Evolutionary conservation across 35 echinoderm and acorn worm species (phyloP).

Genomic region (Holothuria glaberrima): DNA sequence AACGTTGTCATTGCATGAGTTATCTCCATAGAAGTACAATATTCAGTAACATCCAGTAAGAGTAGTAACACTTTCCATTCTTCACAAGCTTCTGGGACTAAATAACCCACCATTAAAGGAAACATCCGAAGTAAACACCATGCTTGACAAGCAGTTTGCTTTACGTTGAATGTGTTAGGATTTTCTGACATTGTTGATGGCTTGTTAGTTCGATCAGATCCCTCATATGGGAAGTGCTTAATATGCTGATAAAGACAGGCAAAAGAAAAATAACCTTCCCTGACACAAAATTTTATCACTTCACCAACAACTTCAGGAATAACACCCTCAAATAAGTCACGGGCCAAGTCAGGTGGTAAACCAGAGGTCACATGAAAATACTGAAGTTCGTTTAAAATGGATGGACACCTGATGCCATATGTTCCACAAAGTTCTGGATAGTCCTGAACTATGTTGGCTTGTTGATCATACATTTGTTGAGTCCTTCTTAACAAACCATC

Average conservation of each 20-base stretch:
- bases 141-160: constrained; percentile 44
- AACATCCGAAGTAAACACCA: constrained; percentile 51
- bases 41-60: constrained; percentile 49
- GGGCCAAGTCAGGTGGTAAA: constrained; percentile 48
- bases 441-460: not conserved
- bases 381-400: constrained; percentile 6
- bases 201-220: constrained; percentile 49
- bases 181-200: constrained; percentile 28
- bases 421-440: not conserved
- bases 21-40: constrained; percentile 3
- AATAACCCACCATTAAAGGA: constrained; percentile 59
- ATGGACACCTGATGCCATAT: not conserved
- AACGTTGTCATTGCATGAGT: constrained; percentile 1
- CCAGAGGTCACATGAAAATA: constrained; percentile 53
- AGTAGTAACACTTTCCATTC: constrained; percentile 24
- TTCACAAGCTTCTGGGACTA: not conserved
- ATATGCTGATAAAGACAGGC: constrained; percentile 19
- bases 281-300: constrained; percentile 30
- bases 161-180: not conserved
- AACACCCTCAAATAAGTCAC: constrained; percentile 60
- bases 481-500: not conserved
- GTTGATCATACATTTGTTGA: constrained; percentile 6
- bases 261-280: constrained; percentile 11
- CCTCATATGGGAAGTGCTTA: constrained; percentile 57
- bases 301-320: constrained; percentile 22